Evolutionary conservation across 2,888 invertebrate genomes (phyloP), one percentile per base, ranked within the genome.

Genomic region (Eupithecia inturbata): DNA sequence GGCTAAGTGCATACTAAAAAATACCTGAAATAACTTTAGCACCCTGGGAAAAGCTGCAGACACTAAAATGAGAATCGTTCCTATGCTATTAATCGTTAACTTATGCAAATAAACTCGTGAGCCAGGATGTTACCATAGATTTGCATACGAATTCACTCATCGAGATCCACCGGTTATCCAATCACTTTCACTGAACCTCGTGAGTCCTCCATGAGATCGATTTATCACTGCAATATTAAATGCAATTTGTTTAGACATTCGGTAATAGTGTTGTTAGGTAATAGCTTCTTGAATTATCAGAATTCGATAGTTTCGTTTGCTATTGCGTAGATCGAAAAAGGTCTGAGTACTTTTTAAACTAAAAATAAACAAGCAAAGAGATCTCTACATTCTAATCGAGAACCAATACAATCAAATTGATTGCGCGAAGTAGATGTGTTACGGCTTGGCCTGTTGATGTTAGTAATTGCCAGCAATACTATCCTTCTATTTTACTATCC

Each of bases 131-230:
- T 77, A 76, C 73, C 74, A 73, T 73, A 66, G 28, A 80, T 79
- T 78, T 77, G 77, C 77, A 79, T 79, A 79, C 69, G 64, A 73
- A 75, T 72, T 69, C 12, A 66, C 71, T 68, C 60, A 68, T 75
- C 19, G 76, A 64, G 60, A 72, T 74, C 63, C 74, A 70, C 60
- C 71, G 70, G 74, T 80, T 73, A 78, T 79, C 77, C 78, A 79
- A 81, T 45, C 71, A 78, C 82, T 82, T 83, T 83, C 83, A 78
- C 83, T 79, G 12, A 45, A 71, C 78, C 78, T 78, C 78, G 78
- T 77, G 77, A 77, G 62, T 77, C 80, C 77, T 70, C 73, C 57
- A 57, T 22, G 33, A 45, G 31, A 60, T 14, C 26, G 39, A 28
- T 60, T 28, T 57, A 57, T 57, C 41, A 22, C 57, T 68, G 53